Base-by-base conservation (phyloP, 1,140 invertebrate genomes). In the Leptoteleia sp. region DNA sequence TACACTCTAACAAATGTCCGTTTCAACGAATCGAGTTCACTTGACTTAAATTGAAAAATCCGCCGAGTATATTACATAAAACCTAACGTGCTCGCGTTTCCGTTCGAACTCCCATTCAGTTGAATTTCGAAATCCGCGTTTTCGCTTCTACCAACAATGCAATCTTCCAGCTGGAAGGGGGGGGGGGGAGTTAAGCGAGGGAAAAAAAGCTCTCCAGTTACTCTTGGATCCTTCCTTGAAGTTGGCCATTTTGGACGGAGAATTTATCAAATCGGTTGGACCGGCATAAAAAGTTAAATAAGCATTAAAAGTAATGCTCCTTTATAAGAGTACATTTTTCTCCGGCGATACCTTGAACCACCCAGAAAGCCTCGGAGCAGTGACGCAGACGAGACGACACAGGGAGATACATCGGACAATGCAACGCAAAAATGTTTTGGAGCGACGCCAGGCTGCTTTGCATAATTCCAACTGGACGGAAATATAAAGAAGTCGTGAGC, bases 401-500 rank as follows among this genome's bases (percentile, higher is more conserved):
- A 37, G 38, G n/a, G 37, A 22, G 47, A 65, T 70, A 61, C 52
- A 33, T 65, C 27, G 43, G 50, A 65, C 59, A 59, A 64, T 38
- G 50, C 59, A 25, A 65, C 45, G 52, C 38, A 65, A 71, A 80
- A 73, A 79, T 73, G 50, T 67, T 65, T 71, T 73, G 75, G 75
- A 71, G 37, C 45, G 29, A 17, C 40, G 43, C 72, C 61, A 55
- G 59, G 29, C 54, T 77, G 59, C 75, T 71, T 77, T 77, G 75
- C 75, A 77, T 77, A 71, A 77, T 77, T 71, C 38, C 31, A 45
- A 7, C 35, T 40, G 64, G 67, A 65, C 45, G 67, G 67, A 61
- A 71, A 77, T 77, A 65, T 73, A 72, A 72, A 72, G 68, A 72
- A 72, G 68, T 72, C 50, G 48, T 48, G 57, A 62, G 40, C 42